A percentile compares a stretch with the other conserved stretches of the same genome.
These are phyloP conservation scores for Siderastrea siderea DNA, from an alignment of 92 coral and sea anemone genomes.

Conservation along the genomic window DNA sequence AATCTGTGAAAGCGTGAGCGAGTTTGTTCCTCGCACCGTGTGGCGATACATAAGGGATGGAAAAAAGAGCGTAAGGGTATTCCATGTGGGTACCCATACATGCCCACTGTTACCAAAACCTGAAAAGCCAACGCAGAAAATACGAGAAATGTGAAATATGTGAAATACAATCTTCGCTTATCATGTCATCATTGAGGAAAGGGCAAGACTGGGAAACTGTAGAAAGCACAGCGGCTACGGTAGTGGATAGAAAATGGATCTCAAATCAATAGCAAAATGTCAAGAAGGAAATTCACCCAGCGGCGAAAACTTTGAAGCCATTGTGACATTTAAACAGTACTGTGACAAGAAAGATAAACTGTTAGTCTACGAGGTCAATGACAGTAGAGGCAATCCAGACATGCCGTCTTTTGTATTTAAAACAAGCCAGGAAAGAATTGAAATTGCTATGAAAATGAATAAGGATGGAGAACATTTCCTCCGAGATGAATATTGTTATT, in stretches of 20 bases:
- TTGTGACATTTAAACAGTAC: conserved; percentile 29
- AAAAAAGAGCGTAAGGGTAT: conserved; percentile 36
- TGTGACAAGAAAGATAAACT: conserved; percentile 57
- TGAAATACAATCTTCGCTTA: conserved; percentile 34
- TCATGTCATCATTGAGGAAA: conserved; percentile 26
- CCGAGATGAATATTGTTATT: conserved; percentile 61
- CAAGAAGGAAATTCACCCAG: conserved; percentile 10
- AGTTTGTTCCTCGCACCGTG: conserved; percentile 55
- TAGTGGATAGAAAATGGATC: conserved; percentile 42
- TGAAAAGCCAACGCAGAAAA: conserved; percentile 1
- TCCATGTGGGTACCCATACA: conserved; percentile 39
- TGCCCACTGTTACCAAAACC: conserved; percentile 16
- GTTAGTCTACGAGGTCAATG: conserved; percentile 55
- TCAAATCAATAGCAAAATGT: conserved; percentile 27
- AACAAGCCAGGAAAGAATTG: conserved; percentile 52
- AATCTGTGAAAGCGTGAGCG: conserved; percentile 12
- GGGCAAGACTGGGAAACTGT: conserved; percentile 33
- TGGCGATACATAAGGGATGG: conserved; percentile 43
- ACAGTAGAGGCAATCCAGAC: conserved; percentile 66
- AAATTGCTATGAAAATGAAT: conserved; percentile 63
- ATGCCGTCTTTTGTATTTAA: conserved; percentile 67
- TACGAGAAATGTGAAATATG: conserved; percentile 11
- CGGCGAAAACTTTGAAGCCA: conserved; percentile 54
- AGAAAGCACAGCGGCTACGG: conserved; percentile 19
- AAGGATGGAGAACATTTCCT: conserved; percentile 65